Base-by-base conservation (phyloP, 2,888 invertebrate species). In the Thera obeliscata region DNA sequence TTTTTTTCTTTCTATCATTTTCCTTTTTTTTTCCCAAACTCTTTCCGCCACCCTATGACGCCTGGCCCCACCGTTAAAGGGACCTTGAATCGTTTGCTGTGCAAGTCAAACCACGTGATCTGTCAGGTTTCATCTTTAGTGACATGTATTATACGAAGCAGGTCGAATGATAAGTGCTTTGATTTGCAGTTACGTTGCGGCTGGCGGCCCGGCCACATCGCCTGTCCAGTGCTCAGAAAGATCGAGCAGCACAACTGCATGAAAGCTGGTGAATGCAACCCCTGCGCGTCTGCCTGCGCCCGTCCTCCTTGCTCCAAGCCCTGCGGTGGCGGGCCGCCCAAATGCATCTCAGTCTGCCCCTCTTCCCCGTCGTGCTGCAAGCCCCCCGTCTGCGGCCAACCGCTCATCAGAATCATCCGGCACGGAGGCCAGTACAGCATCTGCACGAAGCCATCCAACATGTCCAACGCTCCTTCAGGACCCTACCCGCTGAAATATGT, bases 171-270 rank as follows among this genome's bases (percentile, higher is more conserved):
- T 7, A 8, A 36, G n/a, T 0, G 3, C 36, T 59, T 46, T 49
- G 35, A 54, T 65, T 79, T 81, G 11, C 81, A 93, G 93, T 77
- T 91, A 60, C 83, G 90, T 67, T 93, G 93, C 75, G 93, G 93
- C 46, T 93, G 93, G 93, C 90, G 93, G 6, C 93, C 93, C 4
- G 93, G 93, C n/a, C 93, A 93, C 76, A 91, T 93, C 64, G 87
- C 89, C 33, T 92, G 92, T 72, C 81, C 88, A 3, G 93, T 93
- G 35, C 86, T 93, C 5, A 84, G 78, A 72, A 86, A 74, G 72
- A 93, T 93, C 48, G 91, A 91, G 71, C 84, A 84, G 55, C 89
- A 91, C 76, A 88, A 90, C 72, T 87, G 88, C 74, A 78, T 79
- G 73, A 87, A 81, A 73, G 64, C 73, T 38, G 82, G 83, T 2